Conservation (phyloP, 2,797 vertebrate genomes). For the Typhlichthys subterraneus region DNA sequence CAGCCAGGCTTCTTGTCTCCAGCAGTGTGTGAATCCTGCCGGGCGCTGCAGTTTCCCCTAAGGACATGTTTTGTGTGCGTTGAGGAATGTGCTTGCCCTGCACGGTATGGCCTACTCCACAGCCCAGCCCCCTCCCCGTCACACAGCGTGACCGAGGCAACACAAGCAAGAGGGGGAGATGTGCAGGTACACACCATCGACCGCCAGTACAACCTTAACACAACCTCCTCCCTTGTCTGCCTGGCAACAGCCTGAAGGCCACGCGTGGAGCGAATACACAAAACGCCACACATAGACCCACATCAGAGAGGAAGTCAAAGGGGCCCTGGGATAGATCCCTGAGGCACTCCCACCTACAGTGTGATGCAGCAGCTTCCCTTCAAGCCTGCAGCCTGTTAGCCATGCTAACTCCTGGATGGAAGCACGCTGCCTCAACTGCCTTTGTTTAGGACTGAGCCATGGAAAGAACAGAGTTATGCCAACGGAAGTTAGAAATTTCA, state of each 20-base stretch:
- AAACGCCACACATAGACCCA: conserved; percentile 23
- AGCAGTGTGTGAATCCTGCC: conserved; percentile 48
- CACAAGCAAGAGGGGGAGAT: conserved; percentile 33
- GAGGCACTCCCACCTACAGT: conserved; percentile 50
- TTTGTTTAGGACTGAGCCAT: conserved; percentile 53
- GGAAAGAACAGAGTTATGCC: too few species aligned
- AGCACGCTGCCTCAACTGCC: conserved; percentile 27
- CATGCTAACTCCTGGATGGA: conserved; percentile 27
- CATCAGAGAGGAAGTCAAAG: conserved; percentile 12
- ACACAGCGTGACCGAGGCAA: neutral
- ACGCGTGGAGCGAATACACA: conserved; percentile 20
- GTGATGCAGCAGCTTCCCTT: conserved; percentile 40
- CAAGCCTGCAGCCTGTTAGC: neutral
- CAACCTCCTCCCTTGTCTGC: conserved; percentile 55
- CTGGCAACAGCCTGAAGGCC: conserved; percentile 70
- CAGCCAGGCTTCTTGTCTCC: too few species aligned
- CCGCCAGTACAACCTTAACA: conserved; percentile 35
- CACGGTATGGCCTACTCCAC: conserved; percentile 24
- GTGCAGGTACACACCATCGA: conserved; percentile 45
- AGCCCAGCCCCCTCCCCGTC: neutral
- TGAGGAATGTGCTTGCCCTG: conserved; percentile 48
- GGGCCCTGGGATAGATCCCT: conserved; percentile 56
- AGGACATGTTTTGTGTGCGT: conserved; percentile 58
- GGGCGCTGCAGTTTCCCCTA: conserved; percentile 55
- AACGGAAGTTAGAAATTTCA: conserved; percentile 16